Conservation (phyloP, 2,888 invertebrate genomes). For the Cataglyphis albicans region DNA sequence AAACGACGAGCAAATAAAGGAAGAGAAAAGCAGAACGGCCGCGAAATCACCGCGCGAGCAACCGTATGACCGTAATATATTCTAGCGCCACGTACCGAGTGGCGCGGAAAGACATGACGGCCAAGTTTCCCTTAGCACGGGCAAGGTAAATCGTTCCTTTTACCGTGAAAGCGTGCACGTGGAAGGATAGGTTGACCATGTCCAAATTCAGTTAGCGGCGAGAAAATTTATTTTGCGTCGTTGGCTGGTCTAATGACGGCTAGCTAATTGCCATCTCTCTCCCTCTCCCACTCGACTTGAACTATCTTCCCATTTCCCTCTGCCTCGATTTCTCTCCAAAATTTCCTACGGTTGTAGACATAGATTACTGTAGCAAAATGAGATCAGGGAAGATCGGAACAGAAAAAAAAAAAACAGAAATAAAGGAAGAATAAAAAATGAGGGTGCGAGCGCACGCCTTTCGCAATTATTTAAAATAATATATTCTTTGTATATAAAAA, state of each 20-base stretch:
- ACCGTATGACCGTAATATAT: slow-evolving; percentile 43
- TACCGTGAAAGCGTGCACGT: not conserved
- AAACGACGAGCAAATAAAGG: slow-evolving; percentile 23
- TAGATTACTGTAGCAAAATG: slow-evolving; percentile 43
- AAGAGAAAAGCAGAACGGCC: slow-evolving; percentile 2
- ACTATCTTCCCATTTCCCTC: not conserved
- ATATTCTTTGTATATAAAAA: not conserved
- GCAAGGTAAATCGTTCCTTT: slow-evolving; percentile 34
- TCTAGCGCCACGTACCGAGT: slow-evolving; percentile 29
- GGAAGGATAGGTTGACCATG: slow-evolving; percentile 31
- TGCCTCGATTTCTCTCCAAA: slow-evolving; percentile 23
- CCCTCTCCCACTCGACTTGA: not conserved
- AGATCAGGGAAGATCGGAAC: slow-evolving; percentile 44
- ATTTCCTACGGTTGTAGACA: slow-evolving; percentile 23
- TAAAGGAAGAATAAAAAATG: not conserved
- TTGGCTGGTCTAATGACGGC: slow-evolving; percentile 46
- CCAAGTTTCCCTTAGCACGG: slow-evolving; percentile 14
- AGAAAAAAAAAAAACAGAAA: slow-evolving; percentile 34
- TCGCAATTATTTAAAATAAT: not conserved
- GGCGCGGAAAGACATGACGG: slow-evolving; percentile 3
- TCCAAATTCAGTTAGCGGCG: slow-evolving; percentile 57
- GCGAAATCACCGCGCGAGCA: slow-evolving; percentile 23
- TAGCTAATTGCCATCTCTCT: slow-evolving; percentile 62
- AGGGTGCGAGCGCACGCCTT: not conserved
- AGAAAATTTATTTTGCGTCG: slow-evolving; percentile 65